Base-by-base conservation (phyloP, 2,888 invertebrate genomes). In the Tetragonisca angustula region DNA sequence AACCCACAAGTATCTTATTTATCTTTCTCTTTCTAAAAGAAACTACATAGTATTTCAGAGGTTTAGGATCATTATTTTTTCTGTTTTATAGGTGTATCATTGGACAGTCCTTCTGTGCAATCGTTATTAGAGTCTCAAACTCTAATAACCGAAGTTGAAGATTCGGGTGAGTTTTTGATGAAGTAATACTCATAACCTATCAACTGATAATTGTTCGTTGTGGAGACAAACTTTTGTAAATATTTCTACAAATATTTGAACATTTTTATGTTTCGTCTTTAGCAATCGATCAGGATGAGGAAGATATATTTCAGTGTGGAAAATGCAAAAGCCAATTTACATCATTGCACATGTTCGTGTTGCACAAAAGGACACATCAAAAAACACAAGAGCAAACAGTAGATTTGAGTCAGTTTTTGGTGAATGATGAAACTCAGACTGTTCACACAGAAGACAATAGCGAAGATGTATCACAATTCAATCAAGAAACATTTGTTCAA, bases 261-360 rank as follows among this genome's bases (percentile, higher is more conserved):
- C 3, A 15, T 49, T 59, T 19, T 13, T 62, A 24, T 52, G n/a
- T 61, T 68, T 73, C 70, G 43, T 76, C 50, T 72, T n/a, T 69
- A 94, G 94, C 92, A 4, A 92, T 94, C 27, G 93, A 94, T 87
- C 93, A 94, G 83, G 96, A 96, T 88, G 96, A 96, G 80, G 96
- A 96, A 89, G 97, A 97, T 94, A 94, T 96, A 79, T 97, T 97
- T 93, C 96, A 96, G 87, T 97, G 97, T 94, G 97, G 97, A 50
- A 95, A 95, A 91, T 97, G 97, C 92, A 97, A 96, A 93, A 95
- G 95, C 83, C 96, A 96, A 89, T 97, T 96, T 91, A 95, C 95
- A 67, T 95, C 96, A 0, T 93, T 97, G 84, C 93, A 95, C 78
- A 90, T 95, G 79, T 97, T 97, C 92, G 92, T 97, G 77, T 93